Conservation (phyloP, 2,113 vertebrate genomes). For the Ceuthmochares aereus region DNA sequence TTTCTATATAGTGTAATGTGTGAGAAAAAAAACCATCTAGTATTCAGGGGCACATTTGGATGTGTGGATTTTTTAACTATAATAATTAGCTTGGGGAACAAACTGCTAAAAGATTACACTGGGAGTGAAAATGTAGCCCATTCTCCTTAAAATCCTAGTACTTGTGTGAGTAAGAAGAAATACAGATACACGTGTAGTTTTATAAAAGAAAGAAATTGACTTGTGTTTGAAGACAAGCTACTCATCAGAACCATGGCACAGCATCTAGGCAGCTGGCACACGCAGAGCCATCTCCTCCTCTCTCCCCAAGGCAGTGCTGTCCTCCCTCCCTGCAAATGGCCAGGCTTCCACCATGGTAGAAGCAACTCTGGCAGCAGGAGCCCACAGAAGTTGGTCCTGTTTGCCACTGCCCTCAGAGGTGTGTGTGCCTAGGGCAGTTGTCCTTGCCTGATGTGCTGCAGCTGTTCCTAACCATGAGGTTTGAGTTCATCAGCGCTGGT, state of each 20-base stretch:
- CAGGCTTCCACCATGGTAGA: rapidly evolving
- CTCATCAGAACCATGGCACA: background rate
- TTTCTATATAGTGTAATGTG: background rate
- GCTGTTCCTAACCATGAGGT: background rate
- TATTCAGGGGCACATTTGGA: background rate
- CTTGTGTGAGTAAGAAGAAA: rapidly evolving
- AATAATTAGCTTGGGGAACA: background rate
- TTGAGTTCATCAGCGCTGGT: background rate
- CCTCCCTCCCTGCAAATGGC: background rate
- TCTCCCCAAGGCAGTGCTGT: background rate
- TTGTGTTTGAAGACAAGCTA: background rate
- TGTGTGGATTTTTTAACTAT: background rate
- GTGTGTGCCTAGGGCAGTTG: background rate
- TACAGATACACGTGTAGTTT: rapidly evolving
- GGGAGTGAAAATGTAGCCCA: background rate
- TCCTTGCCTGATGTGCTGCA: background rate
- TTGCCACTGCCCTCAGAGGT: background rate
- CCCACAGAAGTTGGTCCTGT: rapidly evolving
- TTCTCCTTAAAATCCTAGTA: background rate
- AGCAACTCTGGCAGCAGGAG: background rate
- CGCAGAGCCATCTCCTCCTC: rapidly evolving
- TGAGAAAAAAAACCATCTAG: background rate
- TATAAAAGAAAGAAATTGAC: background rate
- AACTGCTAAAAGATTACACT: background rate
- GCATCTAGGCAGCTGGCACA: rapidly evolving